phyloP scores from a whole-genome alignment of 2,113 vertebrate genomes.

The Pica pica region DNA sequence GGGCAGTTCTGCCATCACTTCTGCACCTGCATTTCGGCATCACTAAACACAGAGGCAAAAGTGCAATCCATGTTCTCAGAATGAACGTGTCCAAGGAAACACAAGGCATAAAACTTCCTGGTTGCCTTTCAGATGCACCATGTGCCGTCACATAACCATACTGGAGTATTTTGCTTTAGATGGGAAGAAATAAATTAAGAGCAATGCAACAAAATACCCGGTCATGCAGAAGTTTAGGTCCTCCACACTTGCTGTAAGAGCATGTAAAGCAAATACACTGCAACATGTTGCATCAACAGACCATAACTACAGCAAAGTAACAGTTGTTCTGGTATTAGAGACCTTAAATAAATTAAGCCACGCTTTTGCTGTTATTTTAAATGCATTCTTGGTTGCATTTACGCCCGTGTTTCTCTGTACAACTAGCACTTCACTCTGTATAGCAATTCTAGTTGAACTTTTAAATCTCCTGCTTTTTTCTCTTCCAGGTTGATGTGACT shows the following conservation, averaged over 20 bases:
- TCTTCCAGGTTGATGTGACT: conserved; percentile 83
- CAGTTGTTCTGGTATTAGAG: not conserved
- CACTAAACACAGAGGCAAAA: not conserved
- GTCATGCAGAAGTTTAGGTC: not conserved
- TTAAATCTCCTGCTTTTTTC: conserved; percentile 57
- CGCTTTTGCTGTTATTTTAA: not conserved
- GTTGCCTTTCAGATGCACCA: not conserved
- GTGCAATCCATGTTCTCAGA: not conserved
- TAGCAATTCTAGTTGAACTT: not conserved
- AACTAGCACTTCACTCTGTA: not conserved
- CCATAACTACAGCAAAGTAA: not conserved
- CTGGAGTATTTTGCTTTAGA: not conserved
- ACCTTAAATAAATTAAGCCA: not conserved
- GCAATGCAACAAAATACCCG: not conserved
- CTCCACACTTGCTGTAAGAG: not conserved
- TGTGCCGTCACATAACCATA: not conserved
- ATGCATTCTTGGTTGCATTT: not conserved
- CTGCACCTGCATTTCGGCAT: not conserved
- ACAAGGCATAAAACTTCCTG: not conserved
- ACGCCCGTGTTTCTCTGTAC: not conserved
- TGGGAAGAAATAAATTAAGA: not conserved
- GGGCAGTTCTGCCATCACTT: not conserved
- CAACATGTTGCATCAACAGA: not conserved
- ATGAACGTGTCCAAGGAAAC: not conserved
- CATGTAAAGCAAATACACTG: not conserved